A percentile compares a stretch with the other conserved stretches of the same genome.
Conservation (phyloP, 2,113 vertebrate species). For the Brachyistius frenatus region DNA sequence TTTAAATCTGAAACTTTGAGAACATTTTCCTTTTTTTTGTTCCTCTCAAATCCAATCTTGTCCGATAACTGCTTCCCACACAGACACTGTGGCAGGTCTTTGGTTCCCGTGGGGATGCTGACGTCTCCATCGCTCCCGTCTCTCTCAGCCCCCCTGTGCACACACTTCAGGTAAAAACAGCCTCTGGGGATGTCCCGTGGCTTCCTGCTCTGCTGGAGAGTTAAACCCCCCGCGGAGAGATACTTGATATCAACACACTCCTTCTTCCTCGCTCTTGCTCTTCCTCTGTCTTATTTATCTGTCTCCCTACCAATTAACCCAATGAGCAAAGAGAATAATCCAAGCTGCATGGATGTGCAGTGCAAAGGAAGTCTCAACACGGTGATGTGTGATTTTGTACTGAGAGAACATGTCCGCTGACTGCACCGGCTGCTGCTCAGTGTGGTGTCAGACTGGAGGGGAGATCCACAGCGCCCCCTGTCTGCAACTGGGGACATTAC, state of each 20-base stretch:
- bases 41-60: not conserved
- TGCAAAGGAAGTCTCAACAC: not conserved
- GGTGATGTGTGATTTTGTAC: conserved; percentile 8
- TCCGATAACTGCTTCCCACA: not conserved
- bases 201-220: conserved; percentile 29
- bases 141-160: not conserved
- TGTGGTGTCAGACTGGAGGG: not conserved
- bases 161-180: conserved; percentile 32
- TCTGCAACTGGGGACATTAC: conserved; percentile 20
- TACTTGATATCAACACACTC: conserved; percentile 12
- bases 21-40: not conserved
- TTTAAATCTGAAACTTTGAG: not conserved
- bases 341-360: conserved; percentile 6
- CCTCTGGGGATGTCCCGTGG: conserved; percentile 7
- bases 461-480: conserved; percentile 77
- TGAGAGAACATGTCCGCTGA: conserved; percentile 4
- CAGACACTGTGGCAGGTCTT: not conserved
- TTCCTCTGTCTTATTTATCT: not conserved
- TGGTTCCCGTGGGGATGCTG: not conserved
- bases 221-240: conserved; percentile 25
- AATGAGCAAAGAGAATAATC: conserved; percentile 7
- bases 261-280: not conserved
- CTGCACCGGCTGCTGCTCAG: conserved; percentile 19
- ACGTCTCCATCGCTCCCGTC: not conserved
- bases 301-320: conserved; percentile 39